phyloP scores from a whole-genome alignment of 2,797 vertebrate species.

The Propithecus deckenii region DNA sequence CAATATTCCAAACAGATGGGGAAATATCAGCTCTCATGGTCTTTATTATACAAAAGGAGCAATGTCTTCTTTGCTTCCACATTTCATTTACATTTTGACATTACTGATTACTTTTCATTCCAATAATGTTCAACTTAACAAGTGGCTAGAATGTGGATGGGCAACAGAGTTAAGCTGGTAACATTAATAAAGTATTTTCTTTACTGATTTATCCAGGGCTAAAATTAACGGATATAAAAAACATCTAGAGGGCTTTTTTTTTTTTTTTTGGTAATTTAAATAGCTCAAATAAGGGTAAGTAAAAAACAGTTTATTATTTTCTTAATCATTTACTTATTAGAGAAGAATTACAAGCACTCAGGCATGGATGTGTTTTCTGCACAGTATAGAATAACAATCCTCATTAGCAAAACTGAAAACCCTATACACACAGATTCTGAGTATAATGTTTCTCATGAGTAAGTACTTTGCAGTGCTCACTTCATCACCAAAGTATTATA shows the following conservation, averaged over 20 bases:
- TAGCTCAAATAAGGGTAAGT: neutral
- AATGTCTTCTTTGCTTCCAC: neutral
- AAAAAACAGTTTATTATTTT: neutral
- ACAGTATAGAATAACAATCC: neutral
- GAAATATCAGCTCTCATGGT: conserved; percentile 2
- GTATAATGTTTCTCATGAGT: neutral
- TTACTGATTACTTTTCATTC: neutral
- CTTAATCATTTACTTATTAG: neutral
- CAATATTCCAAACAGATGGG: neutral
- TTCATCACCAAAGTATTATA: neutral
- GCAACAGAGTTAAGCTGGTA: neutral
- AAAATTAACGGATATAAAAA: neutral
- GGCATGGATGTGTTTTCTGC: neutral
- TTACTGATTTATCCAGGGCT: neutral
- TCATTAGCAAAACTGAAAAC: conserved; percentile 10
- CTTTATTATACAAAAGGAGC: neutral
- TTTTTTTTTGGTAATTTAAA: neutral
- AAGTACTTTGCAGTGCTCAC: neutral
- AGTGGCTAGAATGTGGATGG: neutral
- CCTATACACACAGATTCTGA: neutral
- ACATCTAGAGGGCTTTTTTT: neutral
- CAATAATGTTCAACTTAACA: neutral
- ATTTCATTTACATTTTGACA: conserved; percentile 15
- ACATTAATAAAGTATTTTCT: neutral
- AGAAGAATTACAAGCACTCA: neutral